Percentiles rank a stretch among this genome's conserved stretches.
Conservation (phyloP, 2,888 invertebrate species). For the Neocrepidodera transversa region DNA sequence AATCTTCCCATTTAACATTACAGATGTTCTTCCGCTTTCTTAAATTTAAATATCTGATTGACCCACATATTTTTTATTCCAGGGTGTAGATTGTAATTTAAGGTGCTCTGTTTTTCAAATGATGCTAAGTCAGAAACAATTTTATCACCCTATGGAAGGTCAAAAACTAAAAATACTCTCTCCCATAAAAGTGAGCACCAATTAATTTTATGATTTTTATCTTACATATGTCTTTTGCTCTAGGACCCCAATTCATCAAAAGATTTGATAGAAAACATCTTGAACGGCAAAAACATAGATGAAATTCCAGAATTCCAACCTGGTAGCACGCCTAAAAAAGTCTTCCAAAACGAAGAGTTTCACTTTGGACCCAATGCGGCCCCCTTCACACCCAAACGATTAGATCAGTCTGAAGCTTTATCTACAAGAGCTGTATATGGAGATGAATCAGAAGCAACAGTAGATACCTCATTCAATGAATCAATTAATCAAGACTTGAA, state of each 20-base stretch:
- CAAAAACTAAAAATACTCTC: no score
- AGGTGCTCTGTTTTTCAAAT: background rate
- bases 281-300: constrained; percentile 59
- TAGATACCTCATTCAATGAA: constrained; percentile 44
- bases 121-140: no score
- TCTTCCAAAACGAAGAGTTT: constrained; percentile 61
- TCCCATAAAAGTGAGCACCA: background rate
- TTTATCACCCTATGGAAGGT: no score
- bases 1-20: no score
- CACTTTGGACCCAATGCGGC: constrained; percentile 70
- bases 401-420: constrained; percentile 62
- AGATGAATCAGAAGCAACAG: constrained; percentile 60
- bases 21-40: no score
- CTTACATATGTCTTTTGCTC: constrained; percentile 14
- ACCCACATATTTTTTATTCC: background rate
- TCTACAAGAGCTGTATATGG: constrained; percentile 64
- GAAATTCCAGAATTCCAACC: constrained; percentile 58
- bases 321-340: constrained; percentile 46
- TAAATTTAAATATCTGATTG: no score
- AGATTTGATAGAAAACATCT: constrained; percentile 57
- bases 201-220: background rate
- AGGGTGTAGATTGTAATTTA: background rate
- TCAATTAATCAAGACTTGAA: constrained; percentile 35
- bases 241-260: constrained; percentile 49
- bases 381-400: constrained; percentile 56